phyloP scores from a whole-genome alignment of 2,888 invertebrate genomes.

The Latrodectus elegans region DNA sequence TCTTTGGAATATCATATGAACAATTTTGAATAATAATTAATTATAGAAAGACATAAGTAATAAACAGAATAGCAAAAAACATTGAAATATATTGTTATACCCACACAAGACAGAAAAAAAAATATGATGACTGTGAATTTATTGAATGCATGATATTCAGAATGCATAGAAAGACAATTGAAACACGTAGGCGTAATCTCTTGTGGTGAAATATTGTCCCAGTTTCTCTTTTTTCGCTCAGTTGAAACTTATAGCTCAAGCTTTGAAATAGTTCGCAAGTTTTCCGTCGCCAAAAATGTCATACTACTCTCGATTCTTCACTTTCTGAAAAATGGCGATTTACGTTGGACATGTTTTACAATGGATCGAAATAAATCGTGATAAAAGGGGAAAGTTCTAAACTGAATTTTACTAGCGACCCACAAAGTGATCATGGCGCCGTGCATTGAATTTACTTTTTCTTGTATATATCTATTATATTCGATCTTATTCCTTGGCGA shows the following conservation, averaged over 20 bases:
- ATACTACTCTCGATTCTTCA: neutral
- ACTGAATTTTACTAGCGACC: neutral
- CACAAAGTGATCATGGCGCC: neutral
- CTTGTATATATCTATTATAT: neutral
- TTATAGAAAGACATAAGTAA: too few species aligned
- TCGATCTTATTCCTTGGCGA: neutral
- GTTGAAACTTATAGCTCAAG: neutral
- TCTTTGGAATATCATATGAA: too few species aligned
- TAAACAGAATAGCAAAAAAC: too few species aligned
- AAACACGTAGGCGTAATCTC: too few species aligned
- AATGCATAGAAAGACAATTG: too few species aligned
- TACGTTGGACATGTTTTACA: neutral
- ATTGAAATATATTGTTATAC: too few species aligned
- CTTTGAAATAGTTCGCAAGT: neutral
- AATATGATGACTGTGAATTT: too few species aligned
- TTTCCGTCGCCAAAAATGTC: conserved; percentile 3
- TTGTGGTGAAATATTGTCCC: too few species aligned
- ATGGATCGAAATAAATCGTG: neutral
- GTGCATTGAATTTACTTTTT: neutral
- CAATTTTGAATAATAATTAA: too few species aligned
- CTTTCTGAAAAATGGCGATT: neutral
- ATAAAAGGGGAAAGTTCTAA: neutral
- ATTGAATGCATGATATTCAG: too few species aligned
- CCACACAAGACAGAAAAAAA: too few species aligned
- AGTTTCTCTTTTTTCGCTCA: too few species aligned